Evolutionary conservation across 2,888 invertebrate species (phyloP).

Genomic region (Sicus ferrugineus): DNA sequence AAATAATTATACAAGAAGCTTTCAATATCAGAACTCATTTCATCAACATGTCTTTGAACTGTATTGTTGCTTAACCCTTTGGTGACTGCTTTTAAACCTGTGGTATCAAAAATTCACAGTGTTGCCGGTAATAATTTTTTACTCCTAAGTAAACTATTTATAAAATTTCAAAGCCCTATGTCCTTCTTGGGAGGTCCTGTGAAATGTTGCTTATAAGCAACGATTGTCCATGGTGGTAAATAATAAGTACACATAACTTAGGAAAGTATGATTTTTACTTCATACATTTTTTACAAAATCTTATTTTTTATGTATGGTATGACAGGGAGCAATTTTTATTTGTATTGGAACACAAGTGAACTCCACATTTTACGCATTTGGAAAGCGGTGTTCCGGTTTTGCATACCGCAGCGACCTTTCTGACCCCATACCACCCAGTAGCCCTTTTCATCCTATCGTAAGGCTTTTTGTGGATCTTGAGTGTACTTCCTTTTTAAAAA

Average conservation of each 20-base stretch:
- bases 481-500: slow-evolving; percentile 11
- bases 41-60: too few species aligned
- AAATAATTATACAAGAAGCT: too few species aligned
- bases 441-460: slow-evolving; percentile 26
- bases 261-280: slow-evolving; percentile 12
- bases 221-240: slow-evolving; percentile 16
- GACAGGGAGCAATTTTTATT: slow-evolving; percentile 13
- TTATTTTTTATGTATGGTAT: slow-evolving; percentile 25
- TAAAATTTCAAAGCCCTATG: neutral
- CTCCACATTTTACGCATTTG: neutral
- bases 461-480: slow-evolving; percentile 11
- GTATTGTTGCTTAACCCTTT: too few species aligned
- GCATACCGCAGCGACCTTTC: neutral
- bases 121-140: neutral
- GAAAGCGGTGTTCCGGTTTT: neutral
- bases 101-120: neutral
- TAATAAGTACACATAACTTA: slow-evolving; percentile 17
- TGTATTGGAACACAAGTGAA: neutral
- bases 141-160: neutral
- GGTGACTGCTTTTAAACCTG: neutral
- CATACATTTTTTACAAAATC: slow-evolving; percentile 25
- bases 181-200: neutral
- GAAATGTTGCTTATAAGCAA: neutral
- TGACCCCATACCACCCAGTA: slow-evolving; percentile 26
- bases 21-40: too few species aligned